Conservation (phyloP, 2,888 invertebrate genomes). For the Trissolcus brochymenae region DNA sequence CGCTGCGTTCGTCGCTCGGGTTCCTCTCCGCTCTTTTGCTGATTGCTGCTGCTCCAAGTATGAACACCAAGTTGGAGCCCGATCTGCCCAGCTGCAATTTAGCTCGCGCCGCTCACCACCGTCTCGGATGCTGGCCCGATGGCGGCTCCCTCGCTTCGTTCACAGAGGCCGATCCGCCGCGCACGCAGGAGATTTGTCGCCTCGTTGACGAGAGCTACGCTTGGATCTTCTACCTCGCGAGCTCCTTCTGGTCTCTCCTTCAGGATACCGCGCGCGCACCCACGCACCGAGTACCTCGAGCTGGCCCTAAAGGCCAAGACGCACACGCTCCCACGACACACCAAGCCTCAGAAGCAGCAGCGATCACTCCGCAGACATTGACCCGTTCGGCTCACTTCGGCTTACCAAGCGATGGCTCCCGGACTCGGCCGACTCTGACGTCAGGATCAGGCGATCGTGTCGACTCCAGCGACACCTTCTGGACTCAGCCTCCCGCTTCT, state of each 20-base stretch:
- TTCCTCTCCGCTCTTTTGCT: background rate
- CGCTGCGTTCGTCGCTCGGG: constrained; percentile 13
- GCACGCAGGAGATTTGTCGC: background rate
- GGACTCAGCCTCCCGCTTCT: too few species aligned
- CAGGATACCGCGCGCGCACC: background rate
- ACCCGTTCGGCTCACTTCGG: constrained; percentile 82
- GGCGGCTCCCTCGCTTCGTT: background rate
- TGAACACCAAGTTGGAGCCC: too few species aligned
- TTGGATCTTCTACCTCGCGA: background rate
- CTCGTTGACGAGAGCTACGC: background rate
- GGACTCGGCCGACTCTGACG: constrained; percentile 71
- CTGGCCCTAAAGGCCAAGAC: constrained; percentile 67
- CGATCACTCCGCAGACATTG: constrained; percentile 77
- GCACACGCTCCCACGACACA: constrained; percentile 71
- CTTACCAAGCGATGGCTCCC: constrained; percentile 76
- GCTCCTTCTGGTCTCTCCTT: background rate
- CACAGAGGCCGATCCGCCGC: background rate
- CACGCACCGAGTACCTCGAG: background rate
- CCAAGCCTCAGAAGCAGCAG: constrained; percentile 76
- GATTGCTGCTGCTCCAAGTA: too few species aligned
- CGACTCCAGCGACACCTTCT: background rate
- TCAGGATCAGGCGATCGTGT: constrained; percentile 28
- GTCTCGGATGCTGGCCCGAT: background rate
- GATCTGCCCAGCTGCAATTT: background rate
- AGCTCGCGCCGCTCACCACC: background rate